These are phyloP conservation scores for Andrena camellia DNA, from an alignment of 2,888 invertebrate genomes.

Conservation along the genomic window DNA sequence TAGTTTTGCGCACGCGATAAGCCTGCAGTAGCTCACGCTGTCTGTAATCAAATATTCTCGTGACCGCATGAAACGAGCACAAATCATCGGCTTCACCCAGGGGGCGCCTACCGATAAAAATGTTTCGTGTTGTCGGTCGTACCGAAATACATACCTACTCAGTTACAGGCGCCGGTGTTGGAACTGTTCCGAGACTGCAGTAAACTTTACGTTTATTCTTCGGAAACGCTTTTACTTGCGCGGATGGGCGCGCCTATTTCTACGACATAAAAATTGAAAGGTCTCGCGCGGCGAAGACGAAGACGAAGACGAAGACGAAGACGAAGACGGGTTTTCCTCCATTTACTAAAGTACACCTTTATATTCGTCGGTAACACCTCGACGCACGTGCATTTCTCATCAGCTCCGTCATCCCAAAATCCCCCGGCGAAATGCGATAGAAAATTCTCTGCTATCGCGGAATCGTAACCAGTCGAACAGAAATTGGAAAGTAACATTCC, in stretches of 20 bases:
- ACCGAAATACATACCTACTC: background rate
- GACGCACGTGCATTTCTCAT: background rate
- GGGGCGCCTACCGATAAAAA: background rate
- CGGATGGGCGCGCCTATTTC: background rate
- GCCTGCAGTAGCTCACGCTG: background rate
- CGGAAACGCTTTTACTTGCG: constrained; percentile 1
- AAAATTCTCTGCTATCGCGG: background rate
- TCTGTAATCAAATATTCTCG: constrained; percentile 23
- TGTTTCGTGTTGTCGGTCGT: background rate
- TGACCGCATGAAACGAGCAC: background rate
- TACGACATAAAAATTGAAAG: constrained; percentile 3
- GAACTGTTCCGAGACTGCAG: background rate
- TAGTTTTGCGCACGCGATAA: constrained; percentile 1
- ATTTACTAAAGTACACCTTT: constrained; percentile 10
- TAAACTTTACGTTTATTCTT: constrained; percentile 19
- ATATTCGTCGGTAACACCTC: background rate
- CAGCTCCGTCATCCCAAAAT: background rate
- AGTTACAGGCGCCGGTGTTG: background rate
- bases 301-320: no score
- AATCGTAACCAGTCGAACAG: background rate
- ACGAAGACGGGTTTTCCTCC: constrained; percentile 14
- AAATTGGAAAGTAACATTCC: background rate
- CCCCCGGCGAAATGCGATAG: background rate
- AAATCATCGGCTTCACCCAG: background rate
- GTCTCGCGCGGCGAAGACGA: background rate